These are phyloP conservation scores for Aromia moschata DNA, from an alignment of 2,888 invertebrate species.

Conservation along the genomic window DNA sequence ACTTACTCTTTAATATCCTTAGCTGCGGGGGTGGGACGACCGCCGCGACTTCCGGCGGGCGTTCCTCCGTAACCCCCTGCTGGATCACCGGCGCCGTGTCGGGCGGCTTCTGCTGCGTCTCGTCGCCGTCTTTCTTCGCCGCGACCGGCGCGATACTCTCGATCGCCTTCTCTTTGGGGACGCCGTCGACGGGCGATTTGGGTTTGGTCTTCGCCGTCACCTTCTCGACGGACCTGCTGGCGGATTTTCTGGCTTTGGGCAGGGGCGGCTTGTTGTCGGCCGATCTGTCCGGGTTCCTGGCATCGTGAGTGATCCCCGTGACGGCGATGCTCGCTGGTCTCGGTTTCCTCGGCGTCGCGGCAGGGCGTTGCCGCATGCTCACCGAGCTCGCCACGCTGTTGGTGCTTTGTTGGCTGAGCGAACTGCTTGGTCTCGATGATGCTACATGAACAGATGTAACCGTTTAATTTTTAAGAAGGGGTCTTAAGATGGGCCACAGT, in stretches of 20 bases:
- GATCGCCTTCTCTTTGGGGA: slow-evolving; percentile 37
- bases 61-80: slow-evolving; percentile 29
- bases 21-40: slow-evolving; percentile 11
- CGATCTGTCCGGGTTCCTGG: slow-evolving; percentile 50
- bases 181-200: slow-evolving; percentile 46
- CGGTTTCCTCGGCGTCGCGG: slow-evolving; percentile 74
- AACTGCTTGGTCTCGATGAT: slow-evolving; percentile 86
- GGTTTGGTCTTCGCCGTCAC: slow-evolving; percentile 28
- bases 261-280: slow-evolving; percentile 66
- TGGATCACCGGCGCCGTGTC: slow-evolving; percentile 34
- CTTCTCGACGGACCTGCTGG: slow-evolving; percentile 49
- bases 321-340: slow-evolving; percentile 86
- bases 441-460: too few relatives aligned
- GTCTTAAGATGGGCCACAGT: too few relatives aligned
- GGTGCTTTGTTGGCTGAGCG: slow-evolving; percentile 78
- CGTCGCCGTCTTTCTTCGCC: slow-evolving; percentile 25
- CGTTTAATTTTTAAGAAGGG: too few relatives aligned
- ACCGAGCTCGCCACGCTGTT: slow-evolving; percentile 68
- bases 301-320: slow-evolving; percentile 74
- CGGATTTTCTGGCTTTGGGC: slow-evolving; percentile 61
- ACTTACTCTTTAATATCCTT: slow-evolving; percentile 37
- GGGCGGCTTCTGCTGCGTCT: slow-evolving; percentile 40
- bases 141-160: slow-evolving; percentile 11
- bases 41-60: slow-evolving; percentile 21
- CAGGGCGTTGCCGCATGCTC: slow-evolving; percentile 69